Conservation (phyloP, 2,113 vertebrate species). For the Erythrocebus patas region DNA sequence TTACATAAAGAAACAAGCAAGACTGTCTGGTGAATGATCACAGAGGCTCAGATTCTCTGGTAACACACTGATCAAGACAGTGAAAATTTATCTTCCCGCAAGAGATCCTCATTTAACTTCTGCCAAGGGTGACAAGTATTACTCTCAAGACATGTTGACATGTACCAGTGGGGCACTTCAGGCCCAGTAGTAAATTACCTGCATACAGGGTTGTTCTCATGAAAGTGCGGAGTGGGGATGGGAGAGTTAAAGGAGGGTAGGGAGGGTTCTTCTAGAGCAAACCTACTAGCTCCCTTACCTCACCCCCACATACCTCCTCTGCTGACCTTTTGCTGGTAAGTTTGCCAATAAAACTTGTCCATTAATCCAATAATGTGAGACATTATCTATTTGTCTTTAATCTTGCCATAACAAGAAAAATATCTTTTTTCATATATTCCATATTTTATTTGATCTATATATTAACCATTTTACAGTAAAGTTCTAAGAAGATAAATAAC, state of each 20-base stretch:
- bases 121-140: background rate
- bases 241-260: background rate
- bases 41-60: background rate
- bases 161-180: background rate
- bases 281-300: background rate
- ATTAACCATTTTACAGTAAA: background rate
- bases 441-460: background rate
- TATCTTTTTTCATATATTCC: background rate
- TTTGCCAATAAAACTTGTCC: background rate
- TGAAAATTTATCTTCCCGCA: background rate
- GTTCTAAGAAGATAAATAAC: background rate
- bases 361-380: background rate
- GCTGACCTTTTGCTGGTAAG: background rate
- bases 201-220: background rate
- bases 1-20: background rate
- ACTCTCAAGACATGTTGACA: background rate
- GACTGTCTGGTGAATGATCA: background rate
- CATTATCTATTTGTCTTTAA: too few relatives aligned
- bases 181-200: background rate
- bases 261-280: background rate
- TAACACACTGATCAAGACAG: background rate
- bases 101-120: background rate
- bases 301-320: background rate
- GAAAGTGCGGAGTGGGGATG: background rate
- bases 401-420: background rate